Base-by-base conservation (phyloP, 92 coral and sea anemone genomes). In the Bergia puertoricense region DNA sequence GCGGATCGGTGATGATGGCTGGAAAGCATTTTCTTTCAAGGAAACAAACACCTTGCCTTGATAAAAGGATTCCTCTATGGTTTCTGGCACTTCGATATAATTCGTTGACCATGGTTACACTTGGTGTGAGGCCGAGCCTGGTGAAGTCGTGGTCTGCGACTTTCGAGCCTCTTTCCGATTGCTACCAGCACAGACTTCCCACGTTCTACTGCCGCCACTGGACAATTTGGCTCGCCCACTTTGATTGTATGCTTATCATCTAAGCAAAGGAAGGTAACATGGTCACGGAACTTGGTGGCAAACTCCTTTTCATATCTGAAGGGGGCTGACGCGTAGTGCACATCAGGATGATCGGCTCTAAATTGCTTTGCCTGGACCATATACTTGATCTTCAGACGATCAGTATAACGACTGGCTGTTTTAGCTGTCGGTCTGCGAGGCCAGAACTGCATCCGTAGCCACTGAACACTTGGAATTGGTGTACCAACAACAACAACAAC, bases 81-180 rank as follows among this genome's bases (percentile, higher is more conserved):
- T 79, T n/a, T 89, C 91, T 37, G 88, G 91, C 43, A 89, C 91
- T 75, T 89, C 30, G 30, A 30, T 30, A 30, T 30, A 30, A 30
- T 30, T 30, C 83, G 56, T 74, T 89, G n/a, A 89, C 37, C 81
- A 89, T 39, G 4, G 88, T 39, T 5, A 89, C 88, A 72, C 91
- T 89, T 42, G 91, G 91, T 2, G 88, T 89, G 9, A 89, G 50
- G n/a, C 82, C 82, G 36, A 89, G 88, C 44, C 88, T 72, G 38
- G 88, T 89, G 77, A 89, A 82, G n/a, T 89, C 91, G 59, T 89
- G 91, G 48, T 89, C 88, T 40, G 91, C 91, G 44, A 82, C 84
- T 14, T 30, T 51, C 82, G 43, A 89, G 82, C 72, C 46, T 89
- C 82, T 89, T 89, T 1, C 50, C 82, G 36, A 50, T 76, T 37